Evolutionary conservation across 2,113 vertebrate genomes (phyloP).

Genomic region (Stigmatopora argus): DNA sequence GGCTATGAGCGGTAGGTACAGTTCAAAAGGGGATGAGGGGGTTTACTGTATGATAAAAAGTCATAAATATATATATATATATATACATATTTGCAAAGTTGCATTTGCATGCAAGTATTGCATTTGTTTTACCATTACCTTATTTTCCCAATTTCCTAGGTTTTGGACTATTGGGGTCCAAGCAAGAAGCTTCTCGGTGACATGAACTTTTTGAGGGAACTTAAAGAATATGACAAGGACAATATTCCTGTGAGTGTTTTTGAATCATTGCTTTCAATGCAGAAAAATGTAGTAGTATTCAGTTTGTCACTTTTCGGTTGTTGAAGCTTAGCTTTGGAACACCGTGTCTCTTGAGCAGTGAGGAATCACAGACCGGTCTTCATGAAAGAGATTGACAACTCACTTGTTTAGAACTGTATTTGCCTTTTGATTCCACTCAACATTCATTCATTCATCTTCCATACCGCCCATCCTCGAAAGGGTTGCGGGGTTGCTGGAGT

Average conservation of each 20-base stretch:
- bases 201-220: constrained; percentile 89
- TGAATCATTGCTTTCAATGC: not conserved
- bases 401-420: no score
- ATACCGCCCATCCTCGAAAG: no score
- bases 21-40: no score
- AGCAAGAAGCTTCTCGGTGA: constrained; percentile 92
- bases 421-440: not conserved
- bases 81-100: not conserved
- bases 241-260: constrained; percentile 85
- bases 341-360: no score
- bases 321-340: no score
- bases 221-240: constrained; percentile 89
- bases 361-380: no score
- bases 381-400: no score
- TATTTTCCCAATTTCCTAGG: constrained; percentile 56
- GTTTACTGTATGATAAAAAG: no score
- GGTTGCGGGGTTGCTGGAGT: no score
- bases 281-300: not conserved
- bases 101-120: not conserved
- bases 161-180: constrained; percentile 90
- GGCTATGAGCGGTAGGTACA: no score
- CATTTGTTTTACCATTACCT: not conserved
- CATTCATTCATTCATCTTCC: no score
- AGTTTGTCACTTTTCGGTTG: not conserved
- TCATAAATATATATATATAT: no score